A percentile compares a stretch with the other conserved stretches of the same genome.
Conservation (phyloP, 2,797 vertebrate genomes). For the Bovichtus variegatus region DNA sequence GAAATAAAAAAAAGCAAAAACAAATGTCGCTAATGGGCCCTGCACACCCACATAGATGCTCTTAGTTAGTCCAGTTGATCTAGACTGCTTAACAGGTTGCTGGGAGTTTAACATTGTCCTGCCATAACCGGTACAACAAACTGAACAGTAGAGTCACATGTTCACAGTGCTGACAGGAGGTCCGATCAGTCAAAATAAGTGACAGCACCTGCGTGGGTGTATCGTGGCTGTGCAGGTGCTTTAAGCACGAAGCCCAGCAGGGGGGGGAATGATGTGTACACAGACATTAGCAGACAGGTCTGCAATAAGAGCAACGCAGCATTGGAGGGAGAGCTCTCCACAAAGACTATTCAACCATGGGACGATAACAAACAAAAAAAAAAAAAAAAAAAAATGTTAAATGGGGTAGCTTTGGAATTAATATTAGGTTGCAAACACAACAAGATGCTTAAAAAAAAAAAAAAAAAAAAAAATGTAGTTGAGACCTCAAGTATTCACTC, state of each 20-base stretch:
- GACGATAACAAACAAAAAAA: neutral
- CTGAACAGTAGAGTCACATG: neutral
- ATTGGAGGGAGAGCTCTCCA: slow-evolving; percentile 50
- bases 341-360: slow-evolving; percentile 15
- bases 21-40: slow-evolving; percentile 43
- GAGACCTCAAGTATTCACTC: slow-evolving; percentile 45
- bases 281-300: slow-evolving; percentile 54
- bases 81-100: slow-evolving; percentile 36
- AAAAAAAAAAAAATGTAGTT: slow-evolving; percentile 17
- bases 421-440: slow-evolving; percentile 34
- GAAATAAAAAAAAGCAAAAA: slow-evolving; percentile 39
- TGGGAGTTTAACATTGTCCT: neutral
- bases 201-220: slow-evolving; percentile 39
- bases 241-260: slow-evolving; percentile 39
- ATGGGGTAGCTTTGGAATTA: slow-evolving; percentile 45
- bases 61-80: slow-evolving; percentile 32
- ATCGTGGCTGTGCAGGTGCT: slow-evolving; percentile 46
- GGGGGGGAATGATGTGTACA: slow-evolving; percentile 69
- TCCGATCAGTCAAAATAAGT: slow-evolving; percentile 28
- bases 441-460: no score
- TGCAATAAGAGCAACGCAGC: slow-evolving; percentile 62
- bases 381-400: slow-evolving; percentile 12
- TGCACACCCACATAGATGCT: slow-evolving; percentile 49
- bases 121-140: neutral
- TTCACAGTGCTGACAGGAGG: slow-evolving; percentile 36